Base-by-base conservation (phyloP, 23 tunicate genomes). In the Ascidia mentula region DNA sequence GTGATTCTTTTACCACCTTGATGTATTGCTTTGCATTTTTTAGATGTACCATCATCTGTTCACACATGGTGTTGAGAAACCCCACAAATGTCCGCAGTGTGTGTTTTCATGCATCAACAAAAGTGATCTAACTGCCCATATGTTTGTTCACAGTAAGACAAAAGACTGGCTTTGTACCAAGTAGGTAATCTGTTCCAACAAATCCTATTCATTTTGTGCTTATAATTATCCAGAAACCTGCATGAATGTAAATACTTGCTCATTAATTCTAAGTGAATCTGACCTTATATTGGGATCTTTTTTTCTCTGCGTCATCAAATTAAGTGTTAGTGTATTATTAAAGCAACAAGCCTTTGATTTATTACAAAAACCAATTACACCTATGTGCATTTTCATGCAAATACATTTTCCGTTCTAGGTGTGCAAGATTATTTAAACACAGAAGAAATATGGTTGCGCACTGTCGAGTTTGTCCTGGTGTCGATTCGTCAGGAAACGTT, bases 391-490 rank as follows among this genome's bases (percentile, higher is more conserved):
- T n/a, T n/a, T n/a, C n/a, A n/a, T n/a, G n/a, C n/a, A n/a, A n/a
- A n/a, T n/a, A n/a, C n/a, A n/a, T n/a, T n/a, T n/a, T 80, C n/a
- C 17, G 17, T 37, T 18, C 17, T 61, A 91, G 97, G 60, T 93
- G 98, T 59, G 32, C 76, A 9, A 71, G 93, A 34, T 33, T 72
- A 6, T 93, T 87, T 82, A 93, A 93, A 38, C 98, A 93, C 73
- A 79, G 86, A 32, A 79, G 98, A 40, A 92, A 92, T 60, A 79
- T 92, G 91, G 82, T 82, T 0, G 91, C 97, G 31, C 97, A 92
- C 75, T 31, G 26, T 18, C 85, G 97, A 4, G 69, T 73, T 3
- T 92, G 97, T 36, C 78, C 83, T 1, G 97, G 97, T 40, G 33
- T 92, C 39, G 91, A 87, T 65, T 85, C 74, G 38, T 15, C 80